Percentiles rank a stretch among this genome's conserved stretches.
These are phyloP conservation scores for Stegana nigrithorax DNA, from an alignment of 2,888 invertebrate genomes.

Conservation along the genomic window DNA sequence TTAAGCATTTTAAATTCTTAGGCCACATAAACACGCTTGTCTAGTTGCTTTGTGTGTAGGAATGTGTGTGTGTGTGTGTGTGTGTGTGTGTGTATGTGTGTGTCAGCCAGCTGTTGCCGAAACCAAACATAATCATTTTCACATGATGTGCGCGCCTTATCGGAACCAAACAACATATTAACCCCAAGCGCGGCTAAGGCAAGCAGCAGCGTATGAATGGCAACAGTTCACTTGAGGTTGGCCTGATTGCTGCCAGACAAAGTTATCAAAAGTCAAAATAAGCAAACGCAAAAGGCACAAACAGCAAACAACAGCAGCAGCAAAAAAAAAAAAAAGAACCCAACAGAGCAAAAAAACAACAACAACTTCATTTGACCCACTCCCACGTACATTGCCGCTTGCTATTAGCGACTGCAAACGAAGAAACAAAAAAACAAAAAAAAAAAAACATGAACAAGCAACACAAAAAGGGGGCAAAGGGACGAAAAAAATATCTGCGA, in stretches of 20 bases:
- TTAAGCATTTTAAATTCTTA: too few relatives aligned
- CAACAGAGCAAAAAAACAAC: slow-evolving; percentile 24
- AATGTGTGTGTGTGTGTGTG: too few relatives aligned
- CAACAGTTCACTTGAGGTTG: slow-evolving; percentile 46
- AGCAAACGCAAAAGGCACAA: too few relatives aligned
- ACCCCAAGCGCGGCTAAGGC: not conserved
- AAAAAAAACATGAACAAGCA: not conserved
- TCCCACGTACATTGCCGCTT: not conserved
- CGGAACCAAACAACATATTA: slow-evolving; percentile 43
- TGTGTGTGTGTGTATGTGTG: too few relatives aligned
- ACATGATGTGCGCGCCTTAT: not conserved
- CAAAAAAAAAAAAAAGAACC: slow-evolving; percentile 6
- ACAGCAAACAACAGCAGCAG: too few relatives aligned
- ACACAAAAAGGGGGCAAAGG: too few relatives aligned
- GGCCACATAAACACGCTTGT: too few relatives aligned
- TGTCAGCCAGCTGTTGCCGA: not conserved
- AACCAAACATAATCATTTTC: not conserved
- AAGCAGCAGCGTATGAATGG: too few relatives aligned
- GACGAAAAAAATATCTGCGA: not conserved
- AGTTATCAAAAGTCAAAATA: slow-evolving; percentile 53
- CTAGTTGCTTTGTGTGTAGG: too few relatives aligned
- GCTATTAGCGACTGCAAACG: not conserved
- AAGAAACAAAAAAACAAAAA: not conserved
- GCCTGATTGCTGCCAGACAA: slow-evolving; percentile 28
- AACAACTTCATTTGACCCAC: slow-evolving; percentile 55